Evolutionary conservation across 2,888 invertebrate genomes (phyloP), one percentile per base, ranked within the genome.

Genomic region (Nomada fucata): DNA sequence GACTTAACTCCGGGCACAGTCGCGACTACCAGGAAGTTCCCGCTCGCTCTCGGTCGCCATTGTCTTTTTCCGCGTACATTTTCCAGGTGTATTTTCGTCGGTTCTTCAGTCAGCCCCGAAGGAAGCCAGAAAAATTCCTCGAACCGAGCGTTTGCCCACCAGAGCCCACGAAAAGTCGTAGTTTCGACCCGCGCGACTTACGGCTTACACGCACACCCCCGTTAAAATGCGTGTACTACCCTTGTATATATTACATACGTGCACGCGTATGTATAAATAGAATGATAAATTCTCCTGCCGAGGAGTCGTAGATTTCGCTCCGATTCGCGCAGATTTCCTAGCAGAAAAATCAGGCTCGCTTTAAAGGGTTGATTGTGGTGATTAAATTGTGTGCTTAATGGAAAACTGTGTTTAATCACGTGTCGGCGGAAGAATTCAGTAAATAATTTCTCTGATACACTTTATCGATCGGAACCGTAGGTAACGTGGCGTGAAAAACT

Each of bases 51-150:
- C 20, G 53, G 55, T 50, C 36, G 65, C 74, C 69, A 74, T 82
- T 73, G 79, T 82, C 85, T 86, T 86, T 87, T 85, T 85, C 61
- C 76, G 68, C 55, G 71, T 52, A 57, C 53, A 72, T 63, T 78
- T 71, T 65, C 76, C 79, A 61, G 64, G 64, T 80, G 76, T 65
- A 77, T 84, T 77, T 76, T 59, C 74, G 42, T 20, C 53, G 68
- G 81, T 76, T 71, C 80, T 65, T 67, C 61, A 65, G 76, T 29
- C 29, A 68, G 57, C 55, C 71, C 74, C 61, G 67, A 68, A 77
- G 80, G 88, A 89, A 88, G 85, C 85, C 88, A 53, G 63, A 88
- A 88, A 89, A 89, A 87, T 89, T 85, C 87, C 70, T 53, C 79
- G 78, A 61, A 64, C 61, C 64, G 65, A 72, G 69, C 77, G 80